Percentiles rank a stretch among this genome's conserved stretches.
phyloP scores from a whole-genome alignment of 2,113 vertebrate genomes.

The Bos indicus region DNA sequence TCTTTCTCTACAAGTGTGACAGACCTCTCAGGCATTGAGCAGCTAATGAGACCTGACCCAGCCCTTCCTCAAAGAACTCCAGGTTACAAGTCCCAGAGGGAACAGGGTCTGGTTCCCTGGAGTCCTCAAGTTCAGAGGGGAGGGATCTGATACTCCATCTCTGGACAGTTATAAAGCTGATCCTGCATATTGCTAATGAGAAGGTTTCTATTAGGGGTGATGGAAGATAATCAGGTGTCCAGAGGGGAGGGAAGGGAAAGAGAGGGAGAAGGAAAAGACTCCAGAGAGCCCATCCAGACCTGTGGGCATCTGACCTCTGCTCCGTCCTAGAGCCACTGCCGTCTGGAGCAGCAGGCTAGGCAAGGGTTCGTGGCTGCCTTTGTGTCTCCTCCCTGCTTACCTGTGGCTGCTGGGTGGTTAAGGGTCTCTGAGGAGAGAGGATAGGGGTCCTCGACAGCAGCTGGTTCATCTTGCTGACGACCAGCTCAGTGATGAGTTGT shows the following conservation, averaged over 20 bases:
- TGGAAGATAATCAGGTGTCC: background rate
- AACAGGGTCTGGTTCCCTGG: background rate
- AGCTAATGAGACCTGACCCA: background rate
- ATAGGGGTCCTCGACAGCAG: slow-evolving; percentile 84
- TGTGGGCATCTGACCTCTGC: background rate
- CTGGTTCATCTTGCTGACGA: slow-evolving; percentile 94
- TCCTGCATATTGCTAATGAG: background rate
- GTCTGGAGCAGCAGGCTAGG: background rate
- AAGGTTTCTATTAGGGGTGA: background rate
- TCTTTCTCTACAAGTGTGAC: background rate
- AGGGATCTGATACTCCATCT: background rate
- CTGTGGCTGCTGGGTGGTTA: slow-evolving; percentile 93
- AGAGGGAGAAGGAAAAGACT: background rate
- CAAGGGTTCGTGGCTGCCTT: background rate
- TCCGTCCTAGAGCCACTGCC: background rate
- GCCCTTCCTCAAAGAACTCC: background rate
- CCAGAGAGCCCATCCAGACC: background rate
- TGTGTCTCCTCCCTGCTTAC: slow-evolving; percentile 76
- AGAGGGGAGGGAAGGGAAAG: background rate
- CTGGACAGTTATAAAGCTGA: background rate
- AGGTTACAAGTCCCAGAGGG: background rate
- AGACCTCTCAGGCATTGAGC: background rate
- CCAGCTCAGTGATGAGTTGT: slow-evolving; percentile 93
- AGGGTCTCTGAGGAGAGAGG: slow-evolving; percentile 90
- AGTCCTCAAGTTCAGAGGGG: background rate